Evolutionary conservation across 1,140 invertebrate genomes (phyloP), one percentile per base, ranked within the genome.

Genomic region (Plectrocnemia conspersa): DNA sequence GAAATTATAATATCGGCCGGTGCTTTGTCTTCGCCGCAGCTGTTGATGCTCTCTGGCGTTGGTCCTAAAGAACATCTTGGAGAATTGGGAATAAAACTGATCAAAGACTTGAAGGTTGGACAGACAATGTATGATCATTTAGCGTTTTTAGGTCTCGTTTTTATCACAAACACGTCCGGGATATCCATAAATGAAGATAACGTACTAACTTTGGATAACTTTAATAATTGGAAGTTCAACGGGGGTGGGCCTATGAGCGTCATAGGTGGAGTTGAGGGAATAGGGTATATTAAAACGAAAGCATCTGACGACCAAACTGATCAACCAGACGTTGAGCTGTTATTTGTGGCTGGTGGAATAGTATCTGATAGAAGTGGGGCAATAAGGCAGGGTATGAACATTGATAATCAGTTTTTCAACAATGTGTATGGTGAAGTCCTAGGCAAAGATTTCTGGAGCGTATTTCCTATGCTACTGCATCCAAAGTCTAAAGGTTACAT

Each of bases 1-100:
- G 84, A 85, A 65, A 74, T 82, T 0, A 80, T 83, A 16, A 41
- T 82, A 7, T 80, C 82, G 32, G 83, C 82, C 4, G 87, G 86
- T 0, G 70, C 84, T 1, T 79, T 89, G 32, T 83, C 84, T 62
- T 82, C 85, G 1, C 83, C 86, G 0, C 85, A 89, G 64, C 58
- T 90, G 1, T 68, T 90, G 9, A 85, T 88, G 81, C 68, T 89
- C 0, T 85, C 83, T 1, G 88, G 88, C 0, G 74, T 89, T 2
- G 87, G 86, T 0, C 83, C 85, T 9, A 76, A 69, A 54, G 63
- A 74, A 15, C 68, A 77, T 53, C 56, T 92, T 0, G 66, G 79
- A 15, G 74, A 81, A 25, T 65, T 88, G 1, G 79, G 79, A 0
- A 81, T 89, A 6, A 68, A 77, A 0, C 65, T 82, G 0, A 64